phyloP scores from a whole-genome alignment of 37 sponge, comb jelly and placozoan genomes.

The Cladorhizidae sp. region DNA sequence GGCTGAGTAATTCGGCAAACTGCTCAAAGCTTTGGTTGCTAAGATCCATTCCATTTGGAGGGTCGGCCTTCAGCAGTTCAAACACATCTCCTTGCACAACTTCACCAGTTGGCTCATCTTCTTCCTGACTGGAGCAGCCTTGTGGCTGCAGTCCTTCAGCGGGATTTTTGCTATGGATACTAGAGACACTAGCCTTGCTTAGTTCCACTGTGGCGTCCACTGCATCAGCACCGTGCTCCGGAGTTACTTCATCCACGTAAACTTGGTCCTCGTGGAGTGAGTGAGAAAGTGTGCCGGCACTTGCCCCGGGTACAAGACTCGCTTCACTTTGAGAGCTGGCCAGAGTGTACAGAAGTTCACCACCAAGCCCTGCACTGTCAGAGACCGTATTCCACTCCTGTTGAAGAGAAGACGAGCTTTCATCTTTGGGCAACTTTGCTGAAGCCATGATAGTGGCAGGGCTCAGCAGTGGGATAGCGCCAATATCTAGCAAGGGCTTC shows the following conservation, averaged over 20 bases:
- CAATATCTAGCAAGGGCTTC: neutral
- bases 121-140: neutral
- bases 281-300: too few relatives aligned
- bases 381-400: too few relatives aligned
- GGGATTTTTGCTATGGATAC: neutral
- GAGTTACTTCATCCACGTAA: too few relatives aligned
- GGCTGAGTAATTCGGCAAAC: conserved; percentile 10
- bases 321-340: too few relatives aligned
- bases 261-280: too few relatives aligned
- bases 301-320: too few relatives aligned
- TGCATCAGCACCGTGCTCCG: neutral
- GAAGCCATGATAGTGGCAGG: conserved; percentile 7
- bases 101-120: neutral
- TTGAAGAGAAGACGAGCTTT: neutral
- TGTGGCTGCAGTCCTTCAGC: neutral
- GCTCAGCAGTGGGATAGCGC: neutral
- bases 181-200: neutral
- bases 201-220: neutral
- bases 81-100: neutral
- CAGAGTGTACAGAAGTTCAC: too few relatives aligned
- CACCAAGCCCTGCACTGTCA: too few relatives aligned
- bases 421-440: neutral
- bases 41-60: neutral
- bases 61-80: conserved; percentile 11
- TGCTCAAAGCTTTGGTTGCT: conserved; percentile 7